Base-by-base conservation (phyloP, 53 echinoderm and acorn worm genomes). In the Holothuria leucospilota region DNA sequence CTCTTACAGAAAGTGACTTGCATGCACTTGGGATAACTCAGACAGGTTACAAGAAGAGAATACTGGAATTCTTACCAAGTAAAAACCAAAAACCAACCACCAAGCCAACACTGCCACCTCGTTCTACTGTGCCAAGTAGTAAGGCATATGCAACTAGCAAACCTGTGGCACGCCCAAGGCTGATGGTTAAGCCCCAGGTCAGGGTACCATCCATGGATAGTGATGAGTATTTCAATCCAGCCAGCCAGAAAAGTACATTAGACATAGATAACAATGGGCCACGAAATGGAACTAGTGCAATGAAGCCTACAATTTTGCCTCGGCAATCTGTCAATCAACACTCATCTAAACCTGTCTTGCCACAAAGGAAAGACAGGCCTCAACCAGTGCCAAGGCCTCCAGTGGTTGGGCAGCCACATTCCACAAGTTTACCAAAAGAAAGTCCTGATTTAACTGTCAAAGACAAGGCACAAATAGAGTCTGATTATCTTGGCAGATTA, bases 11-110 rank as follows among this genome's bases (percentile, higher is more conserved):
- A 62, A 71, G 86, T 42, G 87, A 90, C 29, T 88, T 96, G 15
- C 69, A 87, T 30, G 30, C 82, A 21, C 63, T 96, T 39, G 96
- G 96, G 0, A 96, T 96, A 49, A 92, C 87, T 0, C 93, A 96
- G 80, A 89, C 88, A 24, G 96, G 96, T 14, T 94, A 96, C 71
- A 92, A 94, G 90, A 96, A 96, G 80, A 66, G 96, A 42, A 94
- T 96, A 38, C 67, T 96, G 40, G 85, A 81, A 68, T 87, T 88
- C 53, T 69, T 96, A 84, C 89, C 95, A 5, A 80, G 20, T 20
- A 78, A 14, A 86, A 95, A 51, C 88, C 56, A 15, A 56, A 56
- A 18, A 12, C 18, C 18, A 18, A 89, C 5, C 81, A 87, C 25
- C 71, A 86, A 38, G 70, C 85, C 61, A 62, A 89, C 77, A 84